These are phyloP conservation scores for Scaptomyza montana DNA, from an alignment of 1,140 invertebrate genomes.

Conservation along the genomic window DNA sequence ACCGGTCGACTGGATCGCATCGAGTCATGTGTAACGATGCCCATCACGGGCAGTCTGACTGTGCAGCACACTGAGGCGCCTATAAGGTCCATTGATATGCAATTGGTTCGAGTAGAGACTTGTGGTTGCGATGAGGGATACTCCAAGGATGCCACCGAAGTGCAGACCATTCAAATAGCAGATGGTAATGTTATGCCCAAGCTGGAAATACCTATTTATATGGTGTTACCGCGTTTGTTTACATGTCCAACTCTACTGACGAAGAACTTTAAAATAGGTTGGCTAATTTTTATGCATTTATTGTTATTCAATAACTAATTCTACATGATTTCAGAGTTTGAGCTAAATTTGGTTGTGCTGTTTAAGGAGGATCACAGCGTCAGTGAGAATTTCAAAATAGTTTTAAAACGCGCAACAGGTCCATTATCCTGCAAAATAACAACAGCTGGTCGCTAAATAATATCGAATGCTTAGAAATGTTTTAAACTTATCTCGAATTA, in stretches of 20 bases:
- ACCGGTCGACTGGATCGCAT: slow-evolving; percentile 93
- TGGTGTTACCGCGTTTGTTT: slow-evolving; percentile 97
- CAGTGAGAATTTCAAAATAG: slow-evolving; percentile 95
- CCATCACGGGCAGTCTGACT: slow-evolving; percentile 93
- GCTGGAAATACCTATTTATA: slow-evolving; percentile 95
- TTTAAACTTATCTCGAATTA: not conserved
- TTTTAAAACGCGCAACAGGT: slow-evolving; percentile 60
- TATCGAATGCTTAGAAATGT: not conserved
- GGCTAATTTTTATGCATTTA: slow-evolving; percentile 28
- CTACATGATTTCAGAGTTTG: slow-evolving; percentile 92
- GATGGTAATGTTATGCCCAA: slow-evolving; percentile 94
- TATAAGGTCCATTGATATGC: slow-evolving; percentile 97
- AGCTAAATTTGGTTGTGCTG: slow-evolving; percentile 96
- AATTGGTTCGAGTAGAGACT: slow-evolving; percentile 97
- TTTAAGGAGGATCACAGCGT: slow-evolving; percentile 97
- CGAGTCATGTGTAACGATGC: slow-evolving; percentile 92
- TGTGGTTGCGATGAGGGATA: slow-evolving; percentile 98
- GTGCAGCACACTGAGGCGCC: slow-evolving; percentile 90
- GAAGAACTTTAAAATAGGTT: slow-evolving; percentile 98
- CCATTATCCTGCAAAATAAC: slow-evolving; percentile 51
- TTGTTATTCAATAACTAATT: slow-evolving; percentile 26
- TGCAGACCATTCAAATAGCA: slow-evolving; percentile 98
- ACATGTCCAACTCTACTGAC: slow-evolving; percentile 96
- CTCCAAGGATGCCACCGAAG: slow-evolving; percentile 97
- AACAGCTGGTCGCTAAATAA: slow-evolving; percentile 49